Base-by-base conservation (phyloP, 1,140 invertebrate genomes). In the Hyles vespertilio region DNA sequence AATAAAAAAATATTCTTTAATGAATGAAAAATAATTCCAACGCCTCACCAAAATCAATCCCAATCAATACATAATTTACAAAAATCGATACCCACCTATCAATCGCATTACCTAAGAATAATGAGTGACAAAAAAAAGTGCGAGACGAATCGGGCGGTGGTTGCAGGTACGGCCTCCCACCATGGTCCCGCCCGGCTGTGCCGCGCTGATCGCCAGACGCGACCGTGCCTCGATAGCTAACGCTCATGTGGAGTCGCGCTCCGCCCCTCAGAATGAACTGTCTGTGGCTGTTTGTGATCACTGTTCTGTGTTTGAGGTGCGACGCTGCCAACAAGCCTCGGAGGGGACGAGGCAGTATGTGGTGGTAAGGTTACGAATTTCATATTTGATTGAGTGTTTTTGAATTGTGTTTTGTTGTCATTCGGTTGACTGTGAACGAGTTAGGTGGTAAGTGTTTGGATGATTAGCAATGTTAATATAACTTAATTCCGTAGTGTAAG, bases 271-370 rank as follows among this genome's bases (percentile, higher is more conserved):
- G 54, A 71, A 90, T 90, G 87, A 83, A 87, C 83, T 90, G 87
- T 77, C 68, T 84, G 84, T 89, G 84, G 73, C 67, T 89, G 65
- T 69, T 88, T 72, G 82, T 88, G 78, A 61, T 87, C 61, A 72
- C 76, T 61, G 69, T 86, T 80, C 61, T 85, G 80, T 84, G 87
- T 81, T 74, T 83, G 66, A 72, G 79, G 72, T 89, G 82, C 73
- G 80, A 83, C 43, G 80, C 74, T 53, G 74, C 72, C 58, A 79
- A 74, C 67, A 87, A 88, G 69, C 82, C 79, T 47, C 72, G 82
- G 71, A 82, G 84, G 76, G 86, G 84, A 68, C 81, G 81, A 62
- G 88, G 89, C 62, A 89, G 87, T 57, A 89, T 89, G 87, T 91
- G 89, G 89, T 90, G 89, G 89, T 89, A 55, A 89, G 87, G 76